Evolutionary conservation across 2,113 vertebrate species (phyloP), one percentile per base, ranked within the genome.

Genomic region (Chunga burmeisteri): DNA sequence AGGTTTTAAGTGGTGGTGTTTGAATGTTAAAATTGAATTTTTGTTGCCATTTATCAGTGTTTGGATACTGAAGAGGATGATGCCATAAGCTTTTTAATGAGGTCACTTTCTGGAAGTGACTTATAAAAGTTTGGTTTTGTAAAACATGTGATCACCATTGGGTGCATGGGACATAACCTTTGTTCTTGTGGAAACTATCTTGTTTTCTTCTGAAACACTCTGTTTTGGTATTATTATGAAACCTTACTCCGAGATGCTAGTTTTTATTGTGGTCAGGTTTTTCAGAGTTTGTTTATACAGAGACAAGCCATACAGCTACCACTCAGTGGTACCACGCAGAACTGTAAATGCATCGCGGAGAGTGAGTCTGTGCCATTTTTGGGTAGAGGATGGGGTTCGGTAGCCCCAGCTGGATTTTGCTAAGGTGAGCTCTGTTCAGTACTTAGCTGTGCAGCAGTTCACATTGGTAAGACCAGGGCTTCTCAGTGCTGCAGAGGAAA

Each of bases 311-410:
- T 84, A 49, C 22, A 63, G 40, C 47, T 62, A 40, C 42, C 25
- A 5, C 25, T 65, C 0, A 0, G 13, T 40, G 50, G 56, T 52
- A 27, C 21, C 27, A 55, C 0, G 0, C 23, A 44, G 52, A 52
- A 67, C 16, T 90, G 3, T 32, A 42, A 53, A 7, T 38, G 17
- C 6, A 4, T 16, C n/a, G n/a, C 15, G 23, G 49, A 40, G 30
- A 34, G 11, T 5, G 5, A 34, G 20, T 13, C 30, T 65, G 49
- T 67, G 36, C 46, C 13, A 2, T 32, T 90, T 86, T 59, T 81
- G n/a, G 36, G 50, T 46, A 61, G n/a, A 52, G 13, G 11, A 5
- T 49, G 27, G 38, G 0, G 0, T 50, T 72, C 1, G 3, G 9
- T 16, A 65, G 58, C 46, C 52, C 58, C 3, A 3, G 1, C 4